These are phyloP conservation scores for Chrysolina americana DNA, from an alignment of 2,888 invertebrate species.

Conservation along the genomic window DNA sequence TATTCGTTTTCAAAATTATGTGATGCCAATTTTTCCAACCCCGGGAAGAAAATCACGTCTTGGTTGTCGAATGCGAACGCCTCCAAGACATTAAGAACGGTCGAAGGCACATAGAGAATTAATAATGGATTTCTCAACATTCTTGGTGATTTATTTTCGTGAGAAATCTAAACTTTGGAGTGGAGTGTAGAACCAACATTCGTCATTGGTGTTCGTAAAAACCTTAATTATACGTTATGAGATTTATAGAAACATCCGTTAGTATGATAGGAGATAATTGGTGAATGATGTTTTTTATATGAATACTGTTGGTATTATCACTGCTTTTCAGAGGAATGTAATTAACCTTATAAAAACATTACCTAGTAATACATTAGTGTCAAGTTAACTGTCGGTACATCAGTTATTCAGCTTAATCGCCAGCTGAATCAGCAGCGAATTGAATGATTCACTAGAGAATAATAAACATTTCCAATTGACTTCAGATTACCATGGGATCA, in stretches of 20 bases:
- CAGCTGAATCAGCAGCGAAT: background rate
- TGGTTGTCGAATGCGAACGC: too few relatives aligned
- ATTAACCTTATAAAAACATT: background rate
- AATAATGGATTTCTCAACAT: too few relatives aligned
- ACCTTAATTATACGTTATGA: background rate
- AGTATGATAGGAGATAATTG: background rate
- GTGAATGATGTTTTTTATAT: slow-evolving; percentile 4
- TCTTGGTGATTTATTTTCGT: too few relatives aligned
- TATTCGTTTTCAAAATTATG: too few relatives aligned
- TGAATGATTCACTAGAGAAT: slow-evolving; percentile 9
- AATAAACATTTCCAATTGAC: background rate
- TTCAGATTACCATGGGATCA: background rate
- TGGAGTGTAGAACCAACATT: too few relatives aligned
- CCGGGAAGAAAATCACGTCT: too few relatives aligned
- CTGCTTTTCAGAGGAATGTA: background rate
- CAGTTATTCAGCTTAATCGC: background rate
- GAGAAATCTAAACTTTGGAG: too few relatives aligned
- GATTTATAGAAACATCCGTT: background rate
- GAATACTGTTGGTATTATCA: background rate
- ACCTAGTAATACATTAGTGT: background rate
- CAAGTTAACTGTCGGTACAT: background rate
- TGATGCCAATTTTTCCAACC: too few relatives aligned
- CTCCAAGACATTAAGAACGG: too few relatives aligned
- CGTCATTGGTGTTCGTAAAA: background rate
- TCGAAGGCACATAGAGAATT: too few relatives aligned